Conservation (phyloP, 2,113 vertebrate genomes). For the Lanius collurio region DNA sequence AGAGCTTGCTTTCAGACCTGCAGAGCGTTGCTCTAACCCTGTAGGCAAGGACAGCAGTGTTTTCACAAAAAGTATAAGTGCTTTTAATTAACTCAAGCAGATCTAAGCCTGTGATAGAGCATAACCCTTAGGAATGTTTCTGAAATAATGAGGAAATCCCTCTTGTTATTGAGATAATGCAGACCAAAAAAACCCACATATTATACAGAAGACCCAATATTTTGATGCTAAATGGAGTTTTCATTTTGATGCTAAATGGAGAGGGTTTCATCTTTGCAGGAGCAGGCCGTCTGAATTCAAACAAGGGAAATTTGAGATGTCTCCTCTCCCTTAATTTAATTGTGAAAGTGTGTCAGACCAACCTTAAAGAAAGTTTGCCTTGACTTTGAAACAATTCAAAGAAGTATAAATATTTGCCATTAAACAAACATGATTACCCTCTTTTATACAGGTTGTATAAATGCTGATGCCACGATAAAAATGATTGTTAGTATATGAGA, state of each 20-base stretch:
- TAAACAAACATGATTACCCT: neutral
- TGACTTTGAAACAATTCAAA: neutral
- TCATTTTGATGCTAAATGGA: neutral
- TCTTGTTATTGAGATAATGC: neutral
- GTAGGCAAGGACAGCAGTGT: neutral
- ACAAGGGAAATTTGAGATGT: neutral
- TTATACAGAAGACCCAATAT: neutral
- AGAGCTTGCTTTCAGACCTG: neutral
- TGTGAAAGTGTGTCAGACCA: neutral
- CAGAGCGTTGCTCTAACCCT: neutral
- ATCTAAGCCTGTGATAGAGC: neutral
- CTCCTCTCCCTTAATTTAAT: neutral
- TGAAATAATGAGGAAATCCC: neutral
- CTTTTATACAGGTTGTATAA: neutral
- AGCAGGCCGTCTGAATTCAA: neutral
- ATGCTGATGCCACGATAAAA: neutral
- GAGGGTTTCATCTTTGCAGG: neutral
- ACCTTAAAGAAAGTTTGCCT: neutral
- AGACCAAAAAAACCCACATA: neutral
- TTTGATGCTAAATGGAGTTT: neutral
- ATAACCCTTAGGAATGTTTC: neutral
- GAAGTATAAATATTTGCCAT: neutral
- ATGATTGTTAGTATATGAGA: neutral
- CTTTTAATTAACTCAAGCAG: neutral
- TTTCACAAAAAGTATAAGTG: neutral